Evolutionary conservation across 2,113 vertebrate genomes (phyloP), one percentile per base, ranked within the genome.

Genomic region (Chaetops frenatus): DNA sequence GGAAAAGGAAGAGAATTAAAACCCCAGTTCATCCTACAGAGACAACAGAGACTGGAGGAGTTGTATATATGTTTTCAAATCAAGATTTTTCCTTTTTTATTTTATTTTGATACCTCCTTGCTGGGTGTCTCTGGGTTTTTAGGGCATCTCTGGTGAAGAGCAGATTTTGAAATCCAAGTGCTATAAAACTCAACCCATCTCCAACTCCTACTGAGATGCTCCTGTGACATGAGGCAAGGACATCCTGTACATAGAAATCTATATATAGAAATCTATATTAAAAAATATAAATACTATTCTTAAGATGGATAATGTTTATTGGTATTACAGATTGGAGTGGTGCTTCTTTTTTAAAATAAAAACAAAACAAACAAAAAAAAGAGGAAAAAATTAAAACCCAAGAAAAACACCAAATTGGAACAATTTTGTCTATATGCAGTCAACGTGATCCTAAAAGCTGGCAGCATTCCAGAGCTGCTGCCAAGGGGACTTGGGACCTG

Each of bases 291-390:
- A 97, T 92, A 94, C 81, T 86, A 84, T 94, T 96, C 82, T 92
- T 95, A 94, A 96, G 91, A 92, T 94, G 89, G 81, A 70, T 94
- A n/a, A 92, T 92, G 94, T 92, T 96, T 96, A 92, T 96, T 88
- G 86, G 72, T 88, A 95, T 96, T 93, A 81, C 81, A 85, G 81
- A 54, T 83, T 96, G 88, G 74, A 95, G 95, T 97, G 95, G 91
- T 97, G 90, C 64, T 94, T 77, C 69, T 84, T 90, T 82, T 88
- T 66, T 50, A n/a, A 2, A 88, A 90, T 42, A 88, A 80, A 69
- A 89, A 35, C 2, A 45, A 86, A 86, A 81, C 3, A 17, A 65
- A 15, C 17, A 61, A 57, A 48, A 25, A 71, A 31, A 17, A 8
- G 1, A 10, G 40, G 35, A 47, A 70, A 35, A 65, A 73, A n/a